Evolutionary conservation across 2,113 vertebrate genomes (phyloP).

Genomic region (Scytalopus superciliaris): DNA sequence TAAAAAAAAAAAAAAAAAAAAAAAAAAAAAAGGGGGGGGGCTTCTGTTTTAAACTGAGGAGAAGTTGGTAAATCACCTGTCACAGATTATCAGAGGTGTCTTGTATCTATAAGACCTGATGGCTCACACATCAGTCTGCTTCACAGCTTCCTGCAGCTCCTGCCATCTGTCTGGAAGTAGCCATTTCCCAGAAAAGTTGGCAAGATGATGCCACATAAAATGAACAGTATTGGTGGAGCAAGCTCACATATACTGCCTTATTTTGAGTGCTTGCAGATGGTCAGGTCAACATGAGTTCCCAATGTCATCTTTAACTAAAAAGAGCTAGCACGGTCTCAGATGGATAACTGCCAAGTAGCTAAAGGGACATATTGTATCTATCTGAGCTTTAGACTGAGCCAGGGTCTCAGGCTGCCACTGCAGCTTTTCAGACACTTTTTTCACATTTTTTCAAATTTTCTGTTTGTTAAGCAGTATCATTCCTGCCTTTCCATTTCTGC

Average conservation of each 20-base stretch:
- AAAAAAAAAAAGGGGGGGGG: background rate
- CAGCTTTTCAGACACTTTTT: background rate
- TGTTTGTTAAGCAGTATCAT: background rate
- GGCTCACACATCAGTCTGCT: background rate
- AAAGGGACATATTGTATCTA: background rate
- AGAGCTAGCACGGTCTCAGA: background rate
- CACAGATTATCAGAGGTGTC: background rate
- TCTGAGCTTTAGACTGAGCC: background rate
- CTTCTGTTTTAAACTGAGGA: background rate
- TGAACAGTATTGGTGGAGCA: background rate
- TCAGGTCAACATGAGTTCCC: slow-evolving; percentile 4
- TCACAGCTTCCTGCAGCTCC: background rate
- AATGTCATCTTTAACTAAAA: background rate
- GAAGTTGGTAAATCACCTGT: background rate
- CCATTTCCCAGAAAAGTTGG: slow-evolving; percentile 10
- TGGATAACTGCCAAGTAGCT: background rate
- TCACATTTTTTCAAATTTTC: background rate
- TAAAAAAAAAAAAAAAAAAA: background rate
- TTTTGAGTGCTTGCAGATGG: background rate
- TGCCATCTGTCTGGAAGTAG: slow-evolving; percentile 47
- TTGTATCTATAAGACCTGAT: background rate
- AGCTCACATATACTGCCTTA: background rate
- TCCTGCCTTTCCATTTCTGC: background rate
- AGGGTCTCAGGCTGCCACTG: background rate
- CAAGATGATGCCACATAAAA: background rate